Conservation (phyloP, 1,140 invertebrate species). For the Drosophila virilis region DNA sequence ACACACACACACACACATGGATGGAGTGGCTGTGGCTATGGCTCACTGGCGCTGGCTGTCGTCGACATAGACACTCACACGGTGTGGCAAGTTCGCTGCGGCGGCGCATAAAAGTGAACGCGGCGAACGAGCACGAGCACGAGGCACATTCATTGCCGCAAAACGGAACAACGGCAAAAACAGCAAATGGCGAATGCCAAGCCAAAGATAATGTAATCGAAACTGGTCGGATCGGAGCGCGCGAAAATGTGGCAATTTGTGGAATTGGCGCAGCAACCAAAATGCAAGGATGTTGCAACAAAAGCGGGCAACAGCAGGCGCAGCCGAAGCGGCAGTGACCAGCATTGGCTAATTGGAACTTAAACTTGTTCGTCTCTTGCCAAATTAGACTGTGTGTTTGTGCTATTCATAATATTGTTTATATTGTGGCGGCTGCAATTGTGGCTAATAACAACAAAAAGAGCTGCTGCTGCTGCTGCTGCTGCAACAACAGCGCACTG, state of each 20-base stretch:
- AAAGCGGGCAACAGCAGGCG: constrained; percentile 1
- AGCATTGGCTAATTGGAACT: constrained; percentile 61
- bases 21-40: background rate
- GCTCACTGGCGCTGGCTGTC: constrained; percentile 14
- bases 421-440: constrained; percentile 33
- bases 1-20: background rate
- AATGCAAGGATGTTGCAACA: constrained; percentile 44
- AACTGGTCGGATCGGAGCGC: constrained; percentile 69
- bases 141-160: constrained; percentile 74
- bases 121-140: constrained; percentile 26
- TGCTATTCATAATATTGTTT: constrained; percentile 10
- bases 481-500: constrained; percentile 5
- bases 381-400: constrained; percentile 40
- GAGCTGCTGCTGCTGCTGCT: constrained; percentile 6
- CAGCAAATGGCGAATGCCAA: constrained; percentile 49
- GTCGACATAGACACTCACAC: constrained; percentile 74
- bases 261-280: constrained; percentile 56
- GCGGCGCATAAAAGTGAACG: constrained; percentile 72
- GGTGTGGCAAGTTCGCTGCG: constrained; percentile 75
- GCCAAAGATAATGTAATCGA: constrained; percentile 78
- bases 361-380: constrained; percentile 55
- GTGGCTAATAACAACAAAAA: constrained; percentile 36
- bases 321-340: constrained; percentile 28
- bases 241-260: constrained; percentile 67
- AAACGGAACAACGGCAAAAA: constrained; percentile 63